Evolutionary conservation across 2,797 vertebrate species (phyloP).

Genomic region (Coccyzus lansbergi): DNA sequence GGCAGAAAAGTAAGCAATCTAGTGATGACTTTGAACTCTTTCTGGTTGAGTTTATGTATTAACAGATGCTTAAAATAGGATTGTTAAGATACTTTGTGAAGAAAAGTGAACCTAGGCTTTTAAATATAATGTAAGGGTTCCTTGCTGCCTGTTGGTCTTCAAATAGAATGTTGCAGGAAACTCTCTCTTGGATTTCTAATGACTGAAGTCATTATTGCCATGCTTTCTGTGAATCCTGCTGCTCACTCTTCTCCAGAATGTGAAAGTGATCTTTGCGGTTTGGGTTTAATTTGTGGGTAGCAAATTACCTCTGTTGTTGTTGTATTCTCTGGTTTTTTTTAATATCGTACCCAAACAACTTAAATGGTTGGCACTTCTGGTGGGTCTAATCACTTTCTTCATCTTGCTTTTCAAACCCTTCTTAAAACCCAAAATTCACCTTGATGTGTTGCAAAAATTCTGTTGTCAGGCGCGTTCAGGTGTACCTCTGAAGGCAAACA

Average conservation of each 20-base stretch:
- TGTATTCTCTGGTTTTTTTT: background rate
- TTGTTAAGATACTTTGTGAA: background rate
- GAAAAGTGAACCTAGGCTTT: background rate
- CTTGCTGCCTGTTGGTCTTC: background rate
- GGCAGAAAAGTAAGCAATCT: slow-evolving; percentile 87
- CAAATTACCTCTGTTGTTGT: background rate
- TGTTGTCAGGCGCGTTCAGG: background rate
- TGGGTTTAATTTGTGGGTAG: background rate
- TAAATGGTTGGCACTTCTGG: background rate
- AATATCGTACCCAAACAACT: background rate
- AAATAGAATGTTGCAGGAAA: background rate
- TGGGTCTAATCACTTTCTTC: background rate
- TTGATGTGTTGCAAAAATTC: background rate
- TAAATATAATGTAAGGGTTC: background rate
- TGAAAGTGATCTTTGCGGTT: background rate
- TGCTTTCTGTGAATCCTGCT: background rate
- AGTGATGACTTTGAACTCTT: background rate
- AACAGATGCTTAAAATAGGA: background rate
- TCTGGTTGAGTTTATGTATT: background rate
- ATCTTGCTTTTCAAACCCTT: background rate
- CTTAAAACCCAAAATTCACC: background rate
- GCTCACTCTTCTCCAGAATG: background rate
- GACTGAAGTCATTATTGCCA: background rate
- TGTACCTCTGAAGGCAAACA: background rate
- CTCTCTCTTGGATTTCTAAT: background rate